These are phyloP conservation scores for Chelonus insularis DNA, from an alignment of 1,140 invertebrate species.

Conservation along the genomic window DNA sequence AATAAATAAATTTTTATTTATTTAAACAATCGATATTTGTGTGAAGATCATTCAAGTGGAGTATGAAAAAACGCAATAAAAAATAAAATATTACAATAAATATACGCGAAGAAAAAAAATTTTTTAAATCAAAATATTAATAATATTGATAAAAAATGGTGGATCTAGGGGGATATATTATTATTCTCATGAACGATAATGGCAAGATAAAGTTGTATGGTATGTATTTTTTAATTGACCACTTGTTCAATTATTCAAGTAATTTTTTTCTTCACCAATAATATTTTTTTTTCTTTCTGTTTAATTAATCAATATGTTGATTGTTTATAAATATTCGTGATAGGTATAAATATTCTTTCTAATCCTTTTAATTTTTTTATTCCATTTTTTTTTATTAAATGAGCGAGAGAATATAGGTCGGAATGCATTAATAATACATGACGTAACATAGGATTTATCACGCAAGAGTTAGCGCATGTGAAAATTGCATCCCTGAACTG, in stretches of 20 bases:
- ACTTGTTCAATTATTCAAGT: too few relatives aligned
- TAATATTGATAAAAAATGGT: slow-evolving; percentile 72
- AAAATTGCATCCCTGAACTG: slow-evolving; percentile 3
- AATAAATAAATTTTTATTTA: too few relatives aligned
- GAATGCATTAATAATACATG: slow-evolving; percentile 5
- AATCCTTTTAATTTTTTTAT: background rate
- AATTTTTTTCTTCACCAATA: too few relatives aligned
- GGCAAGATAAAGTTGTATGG: slow-evolving; percentile 95
- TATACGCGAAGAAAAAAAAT: too few relatives aligned
- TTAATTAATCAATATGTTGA: too few relatives aligned
- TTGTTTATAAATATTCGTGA: too few relatives aligned
- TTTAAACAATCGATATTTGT: too few relatives aligned
- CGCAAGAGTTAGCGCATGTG: background rate
- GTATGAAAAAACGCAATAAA: too few relatives aligned
- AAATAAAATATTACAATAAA: too few relatives aligned
- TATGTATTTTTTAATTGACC: slow-evolving; percentile 64
- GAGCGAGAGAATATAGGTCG: background rate
- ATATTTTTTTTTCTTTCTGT: too few relatives aligned
- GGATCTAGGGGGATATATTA: slow-evolving; percentile 94
- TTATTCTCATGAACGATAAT: slow-evolving; percentile 90
- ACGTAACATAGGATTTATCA: background rate
- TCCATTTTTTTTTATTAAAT: background rate
- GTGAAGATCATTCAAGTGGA: too few relatives aligned
- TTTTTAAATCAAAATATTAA: background rate
- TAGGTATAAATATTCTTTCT: too few relatives aligned